Conservation (phyloP, 2,797 vertebrate genomes). For the Chloroceryle inda region DNA sequence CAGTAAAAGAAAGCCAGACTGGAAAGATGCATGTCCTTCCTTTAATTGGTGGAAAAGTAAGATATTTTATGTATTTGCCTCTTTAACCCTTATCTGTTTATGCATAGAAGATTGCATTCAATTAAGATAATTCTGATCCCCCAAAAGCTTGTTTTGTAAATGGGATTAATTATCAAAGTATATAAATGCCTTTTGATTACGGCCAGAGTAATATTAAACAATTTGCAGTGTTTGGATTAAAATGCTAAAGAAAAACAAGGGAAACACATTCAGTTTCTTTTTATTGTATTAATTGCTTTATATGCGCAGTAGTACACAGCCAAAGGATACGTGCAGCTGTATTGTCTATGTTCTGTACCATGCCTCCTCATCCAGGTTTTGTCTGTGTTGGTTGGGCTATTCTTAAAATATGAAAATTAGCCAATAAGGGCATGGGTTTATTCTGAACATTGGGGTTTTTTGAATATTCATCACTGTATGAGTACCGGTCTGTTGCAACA, state of each 20-base stretch:
- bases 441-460: neutral
- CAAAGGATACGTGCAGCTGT: neutral
- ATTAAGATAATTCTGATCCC: neutral
- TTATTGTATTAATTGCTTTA: neutral
- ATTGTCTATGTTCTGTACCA: rapidly evolving
- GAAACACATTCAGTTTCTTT: neutral
- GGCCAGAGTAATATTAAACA: neutral
- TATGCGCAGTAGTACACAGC: neutral
- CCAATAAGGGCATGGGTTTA: neutral
- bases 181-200: neutral
- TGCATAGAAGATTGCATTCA: neutral
- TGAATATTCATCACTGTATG: neutral
- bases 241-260: neutral
- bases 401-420: neutral
- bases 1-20: conserved; percentile 93
- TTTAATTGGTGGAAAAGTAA: conserved; percentile 96
- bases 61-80: conserved; percentile 27
- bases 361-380: neutral
- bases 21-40: conserved; percentile 99
- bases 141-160: neutral
- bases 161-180: neutral
- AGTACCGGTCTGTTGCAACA: neutral
- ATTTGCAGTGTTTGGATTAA: neutral
- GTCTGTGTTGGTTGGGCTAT: neutral
- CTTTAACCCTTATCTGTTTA: neutral